A percentile compares a stretch with the other conserved stretches of the same genome.
phyloP scores from a whole-genome alignment of 1,140 invertebrate genomes.

The Leptestheria dahalacensis region DNA sequence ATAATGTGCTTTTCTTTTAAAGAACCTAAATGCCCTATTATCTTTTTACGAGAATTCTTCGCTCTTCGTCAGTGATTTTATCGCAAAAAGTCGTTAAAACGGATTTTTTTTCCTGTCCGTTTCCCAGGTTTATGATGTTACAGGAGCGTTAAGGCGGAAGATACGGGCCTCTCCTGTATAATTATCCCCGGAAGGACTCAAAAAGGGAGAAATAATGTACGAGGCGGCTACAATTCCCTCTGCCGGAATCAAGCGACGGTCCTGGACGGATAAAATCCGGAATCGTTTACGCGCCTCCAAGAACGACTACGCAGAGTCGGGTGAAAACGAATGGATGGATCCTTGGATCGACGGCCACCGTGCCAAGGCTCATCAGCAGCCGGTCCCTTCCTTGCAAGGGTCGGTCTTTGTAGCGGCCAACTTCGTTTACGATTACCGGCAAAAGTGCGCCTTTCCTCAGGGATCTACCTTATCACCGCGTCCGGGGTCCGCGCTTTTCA shows the following conservation, averaged over 20 bases:
- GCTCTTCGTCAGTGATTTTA: not conserved
- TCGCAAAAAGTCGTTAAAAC: not conserved
- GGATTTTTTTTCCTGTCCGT: not conserved
- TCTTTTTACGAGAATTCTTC: not conserved
- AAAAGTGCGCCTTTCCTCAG: slow-evolving; percentile 2
- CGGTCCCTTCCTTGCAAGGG: slow-evolving; percentile 3
- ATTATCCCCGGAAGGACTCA: not conserved
- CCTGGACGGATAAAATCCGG: not conserved
- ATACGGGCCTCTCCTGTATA: not conserved
- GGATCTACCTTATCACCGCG: slow-evolving; percentile 1
- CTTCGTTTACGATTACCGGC: slow-evolving; percentile 7
- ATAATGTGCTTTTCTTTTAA: not conserved
- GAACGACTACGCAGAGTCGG: not conserved
- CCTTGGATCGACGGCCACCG: not conserved
- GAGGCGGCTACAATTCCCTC: not conserved
- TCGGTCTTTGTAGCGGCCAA: slow-evolving; percentile 7
- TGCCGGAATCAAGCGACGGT: not conserved
- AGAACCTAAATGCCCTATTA: not conserved
- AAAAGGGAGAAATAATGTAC: not conserved
- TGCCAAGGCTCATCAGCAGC: not conserved
- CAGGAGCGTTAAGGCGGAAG: not conserved
- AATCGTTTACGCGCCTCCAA: not conserved
- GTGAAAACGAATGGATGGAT: not conserved
- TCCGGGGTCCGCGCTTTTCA: not conserved
- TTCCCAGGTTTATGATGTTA: not conserved